phyloP scores from a whole-genome alignment of 2,888 invertebrate genomes.

The Aelia acuminata region DNA sequence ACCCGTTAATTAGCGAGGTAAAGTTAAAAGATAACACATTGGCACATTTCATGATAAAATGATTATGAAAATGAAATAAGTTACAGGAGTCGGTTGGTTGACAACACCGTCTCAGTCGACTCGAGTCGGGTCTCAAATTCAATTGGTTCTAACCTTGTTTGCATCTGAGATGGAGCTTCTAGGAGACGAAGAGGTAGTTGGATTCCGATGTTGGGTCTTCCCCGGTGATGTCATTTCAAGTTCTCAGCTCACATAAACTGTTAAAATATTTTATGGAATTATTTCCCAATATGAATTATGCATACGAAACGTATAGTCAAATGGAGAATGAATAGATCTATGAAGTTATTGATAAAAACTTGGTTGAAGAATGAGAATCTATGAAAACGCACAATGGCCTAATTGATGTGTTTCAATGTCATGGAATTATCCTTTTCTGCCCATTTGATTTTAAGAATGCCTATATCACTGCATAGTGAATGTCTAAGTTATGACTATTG shows the following conservation, averaged over 20 bases:
- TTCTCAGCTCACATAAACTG: neutral
- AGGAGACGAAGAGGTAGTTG: constrained; percentile 4
- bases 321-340: no score
- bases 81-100: constrained; percentile 8
- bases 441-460: no score
- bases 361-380: no score
- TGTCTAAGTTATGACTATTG: no score
- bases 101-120: neutral
- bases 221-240: neutral
- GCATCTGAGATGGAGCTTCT: constrained; percentile 27
- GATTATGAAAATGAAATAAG: constrained; percentile 8
- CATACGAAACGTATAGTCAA: no score
- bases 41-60: neutral
- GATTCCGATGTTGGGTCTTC: constrained; percentile 12
- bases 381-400: no score
- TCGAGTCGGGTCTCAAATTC: constrained; percentile 13
- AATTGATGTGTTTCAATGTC: no score
- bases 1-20: neutral
- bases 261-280: neutral
- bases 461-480: no score
- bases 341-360: no score
- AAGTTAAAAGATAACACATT: neutral
- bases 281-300: no score
- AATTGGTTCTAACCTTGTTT: constrained; percentile 41
- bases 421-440: no score